Evolutionary conservation across 1,140 invertebrate genomes (phyloP).

Genomic region (Uloborus diversus): DNA sequence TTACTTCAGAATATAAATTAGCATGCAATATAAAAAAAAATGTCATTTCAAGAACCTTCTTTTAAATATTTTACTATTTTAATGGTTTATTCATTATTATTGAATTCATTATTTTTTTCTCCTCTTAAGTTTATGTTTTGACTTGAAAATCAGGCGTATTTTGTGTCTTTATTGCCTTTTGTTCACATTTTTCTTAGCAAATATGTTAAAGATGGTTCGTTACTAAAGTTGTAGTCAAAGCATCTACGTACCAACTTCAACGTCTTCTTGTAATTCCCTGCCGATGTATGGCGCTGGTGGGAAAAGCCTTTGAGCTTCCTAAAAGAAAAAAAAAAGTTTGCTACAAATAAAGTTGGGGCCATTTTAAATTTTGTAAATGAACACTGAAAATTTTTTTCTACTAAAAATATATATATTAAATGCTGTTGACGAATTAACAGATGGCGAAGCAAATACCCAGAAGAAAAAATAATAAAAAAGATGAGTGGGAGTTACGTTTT

Average conservation of each 20-base stretch:
- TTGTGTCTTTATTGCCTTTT: background rate
- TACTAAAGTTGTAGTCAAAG: background rate
- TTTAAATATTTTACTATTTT: no score
- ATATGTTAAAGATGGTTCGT: background rate
- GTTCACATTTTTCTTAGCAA: background rate
- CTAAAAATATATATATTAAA: background rate
- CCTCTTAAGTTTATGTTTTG: background rate
- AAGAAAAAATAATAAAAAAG: no score
- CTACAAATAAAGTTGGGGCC: background rate
- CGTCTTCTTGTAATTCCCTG: conserved; percentile 68
- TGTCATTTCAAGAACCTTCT: no score
- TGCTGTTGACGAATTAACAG: background rate
- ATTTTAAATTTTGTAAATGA: background rate
- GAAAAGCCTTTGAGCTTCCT: conserved; percentile 75
- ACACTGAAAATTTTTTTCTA: background rate
- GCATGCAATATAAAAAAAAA: no score
- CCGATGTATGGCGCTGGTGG: conserved; percentile 72
- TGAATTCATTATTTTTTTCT: background rate
- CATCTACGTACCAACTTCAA: conserved; percentile 62
- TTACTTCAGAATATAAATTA: no score
- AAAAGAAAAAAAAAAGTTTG: conserved; percentile 70
- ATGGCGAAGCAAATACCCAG: no score
- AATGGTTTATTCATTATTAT: background rate
- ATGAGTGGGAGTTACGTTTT: no score
- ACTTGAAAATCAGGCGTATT: background rate